These are phyloP conservation scores for Malurus melanocephalus DNA, from an alignment of 2,113 vertebrate species.

Conservation along the genomic window DNA sequence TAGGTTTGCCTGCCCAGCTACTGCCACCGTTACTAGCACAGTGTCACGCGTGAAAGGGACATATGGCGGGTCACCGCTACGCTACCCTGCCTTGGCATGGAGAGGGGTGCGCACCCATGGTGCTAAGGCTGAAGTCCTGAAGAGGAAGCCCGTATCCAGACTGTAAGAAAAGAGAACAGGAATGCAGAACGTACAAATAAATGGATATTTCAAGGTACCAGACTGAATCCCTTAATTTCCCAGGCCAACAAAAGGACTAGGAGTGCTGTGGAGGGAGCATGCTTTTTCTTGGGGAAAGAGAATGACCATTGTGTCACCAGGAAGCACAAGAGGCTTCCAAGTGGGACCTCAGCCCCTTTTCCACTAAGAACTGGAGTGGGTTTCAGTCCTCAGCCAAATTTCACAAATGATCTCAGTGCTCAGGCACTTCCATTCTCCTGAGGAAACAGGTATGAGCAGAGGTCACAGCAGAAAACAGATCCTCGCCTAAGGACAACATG, in stretches of 20 bases:
- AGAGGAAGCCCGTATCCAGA: conserved; percentile 55
- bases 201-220: conserved; percentile 51
- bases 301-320: conserved; percentile 36
- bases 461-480: neutral
- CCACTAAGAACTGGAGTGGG: neutral
- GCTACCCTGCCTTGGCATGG: conserved; percentile 47
- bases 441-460: neutral
- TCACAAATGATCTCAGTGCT: neutral
- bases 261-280: conserved; percentile 28
- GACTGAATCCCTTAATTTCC: conserved; percentile 27
- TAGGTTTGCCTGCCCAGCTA: conserved; percentile 17
- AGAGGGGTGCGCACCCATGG: conserved; percentile 7
- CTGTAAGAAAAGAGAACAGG: conserved; percentile 64
- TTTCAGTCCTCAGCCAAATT: neutral
- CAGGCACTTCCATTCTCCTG: neutral
- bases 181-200: conserved; percentile 60
- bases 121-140: conserved; percentile 50
- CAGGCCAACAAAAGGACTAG: conserved; percentile 45
- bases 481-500: neutral
- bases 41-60: neutral
- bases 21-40: neutral
- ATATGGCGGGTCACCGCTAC: neutral
- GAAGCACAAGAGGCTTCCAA: neutral
- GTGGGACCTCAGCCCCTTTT: neutral
- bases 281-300: conserved; percentile 39